Evolutionary conservation across 2,888 invertebrate genomes (phyloP).

Genomic region (Cantharis lateralis): DNA sequence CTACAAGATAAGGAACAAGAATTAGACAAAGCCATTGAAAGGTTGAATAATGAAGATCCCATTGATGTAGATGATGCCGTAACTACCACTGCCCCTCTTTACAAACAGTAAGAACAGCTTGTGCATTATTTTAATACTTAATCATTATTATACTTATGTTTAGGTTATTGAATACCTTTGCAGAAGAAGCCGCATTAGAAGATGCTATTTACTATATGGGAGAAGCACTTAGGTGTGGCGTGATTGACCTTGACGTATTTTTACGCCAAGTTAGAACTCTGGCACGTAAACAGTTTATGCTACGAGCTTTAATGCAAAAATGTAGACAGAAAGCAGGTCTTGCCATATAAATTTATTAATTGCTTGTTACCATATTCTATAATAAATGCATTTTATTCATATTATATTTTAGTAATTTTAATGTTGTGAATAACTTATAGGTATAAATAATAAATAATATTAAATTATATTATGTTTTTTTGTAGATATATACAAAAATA

Average conservation of each 20-base stretch:
- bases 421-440: conserved; percentile 14
- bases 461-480: not conserved
- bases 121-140: not conserved
- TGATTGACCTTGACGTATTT: conserved; percentile 95
- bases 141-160: conserved; percentile 8
- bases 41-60: conserved; percentile 76
- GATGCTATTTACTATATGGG: conserved; percentile 99
- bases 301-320: conserved; percentile 94
- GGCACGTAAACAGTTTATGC: conserved; percentile 94
- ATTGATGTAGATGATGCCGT: conserved; percentile 96
- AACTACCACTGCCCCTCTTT: conserved; percentile 92
- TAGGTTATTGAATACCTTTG: conserved; percentile 89
- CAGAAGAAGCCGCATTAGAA: conserved; percentile 97
- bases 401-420: conserved; percentile 15
- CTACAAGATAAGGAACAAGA: conserved; percentile 88
- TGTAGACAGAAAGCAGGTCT: conserved; percentile 93
- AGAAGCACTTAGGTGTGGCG: conserved; percentile 88
- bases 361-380: conserved; percentile 11
- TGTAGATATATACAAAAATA: too few relatives aligned
- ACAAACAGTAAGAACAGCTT: conserved; percentile 77
- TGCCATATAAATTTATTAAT: conserved; percentile 62
- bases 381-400: conserved; percentile 7
- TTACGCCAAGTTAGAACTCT: conserved; percentile 94
- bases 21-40: conserved; percentile 77
- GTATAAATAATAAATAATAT: conserved; percentile 12